These are phyloP conservation scores for Bimastos eiseni DNA, from an alignment of 2,888 invertebrate species.

Conservation along the genomic window DNA sequence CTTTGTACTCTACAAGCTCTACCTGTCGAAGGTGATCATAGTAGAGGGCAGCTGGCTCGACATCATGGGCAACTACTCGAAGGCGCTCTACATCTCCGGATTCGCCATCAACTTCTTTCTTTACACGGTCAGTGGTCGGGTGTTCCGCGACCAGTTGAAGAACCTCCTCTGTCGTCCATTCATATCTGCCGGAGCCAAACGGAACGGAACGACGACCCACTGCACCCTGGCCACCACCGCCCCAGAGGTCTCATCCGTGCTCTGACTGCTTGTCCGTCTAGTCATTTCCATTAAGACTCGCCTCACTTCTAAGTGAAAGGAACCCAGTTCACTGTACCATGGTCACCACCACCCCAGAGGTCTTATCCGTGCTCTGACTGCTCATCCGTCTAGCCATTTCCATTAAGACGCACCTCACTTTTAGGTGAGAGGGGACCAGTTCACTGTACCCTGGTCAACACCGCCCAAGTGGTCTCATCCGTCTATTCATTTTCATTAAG, in stretches of 20 bases:
- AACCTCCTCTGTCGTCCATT: constrained; percentile 38
- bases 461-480: too few relatives aligned
- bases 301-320: background rate
- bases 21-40: constrained; percentile 26
- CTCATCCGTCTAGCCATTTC: background rate
- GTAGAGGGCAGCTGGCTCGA: constrained; percentile 19
- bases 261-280: background rate
- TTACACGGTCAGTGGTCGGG: constrained; percentile 46
- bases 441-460: background rate
- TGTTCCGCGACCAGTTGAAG: constrained; percentile 46
- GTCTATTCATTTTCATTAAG: too few relatives aligned
- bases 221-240: constrained; percentile 21
- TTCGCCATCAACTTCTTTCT: constrained; percentile 49
- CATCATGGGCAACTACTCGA: constrained; percentile 42
- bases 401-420: background rate
- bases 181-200: background rate
- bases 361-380: constrained; percentile 16
- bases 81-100: constrained; percentile 44
- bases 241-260: background rate
- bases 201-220: background rate
- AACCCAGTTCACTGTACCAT: background rate
- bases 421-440: too few relatives aligned
- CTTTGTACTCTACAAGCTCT: constrained; percentile 38
- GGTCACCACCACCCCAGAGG: too few relatives aligned
- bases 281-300: background rate